Conservation (phyloP, 2,888 invertebrate species). For the Lithophane semibrunnea region DNA sequence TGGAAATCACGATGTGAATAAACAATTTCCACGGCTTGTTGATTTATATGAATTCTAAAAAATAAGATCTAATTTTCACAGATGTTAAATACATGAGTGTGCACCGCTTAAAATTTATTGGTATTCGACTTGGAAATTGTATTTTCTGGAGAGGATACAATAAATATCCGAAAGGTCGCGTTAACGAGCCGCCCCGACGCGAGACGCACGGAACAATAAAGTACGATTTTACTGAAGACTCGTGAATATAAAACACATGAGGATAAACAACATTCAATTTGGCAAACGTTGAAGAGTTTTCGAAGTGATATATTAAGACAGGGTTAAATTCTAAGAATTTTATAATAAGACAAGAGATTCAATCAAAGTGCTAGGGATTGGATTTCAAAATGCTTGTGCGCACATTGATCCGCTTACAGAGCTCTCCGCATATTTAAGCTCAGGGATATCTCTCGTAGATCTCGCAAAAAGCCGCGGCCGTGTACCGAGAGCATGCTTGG, state of each 20-base stretch:
- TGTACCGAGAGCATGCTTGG: constrained; percentile 76
- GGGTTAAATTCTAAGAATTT: constrained; percentile 65
- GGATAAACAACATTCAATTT: constrained; percentile 77
- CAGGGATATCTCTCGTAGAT: constrained; percentile 83
- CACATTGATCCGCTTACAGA: constrained; percentile 81
- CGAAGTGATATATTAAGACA: constrained; percentile 65
- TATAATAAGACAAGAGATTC: constrained; percentile 69
- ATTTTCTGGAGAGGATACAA: constrained; percentile 89
- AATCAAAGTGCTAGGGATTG: constrained; percentile 68
- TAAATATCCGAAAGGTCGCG: constrained; percentile 89
- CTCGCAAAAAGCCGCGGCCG: constrained; percentile 81
- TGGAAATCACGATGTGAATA: not conserved
- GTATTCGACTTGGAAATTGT: constrained; percentile 87
- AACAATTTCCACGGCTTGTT: not conserved
- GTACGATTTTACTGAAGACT: constrained; percentile 83
- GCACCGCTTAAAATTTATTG: constrained; percentile 82
- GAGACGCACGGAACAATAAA: constrained; percentile 87
- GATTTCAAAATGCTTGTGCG: constrained; percentile 75
- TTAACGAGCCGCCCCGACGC: constrained; percentile 87
- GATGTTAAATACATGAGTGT: constrained; percentile 72
- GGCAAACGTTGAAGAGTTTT: constrained; percentile 73
- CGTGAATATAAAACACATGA: constrained; percentile 79
- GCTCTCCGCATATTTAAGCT: constrained; percentile 81
- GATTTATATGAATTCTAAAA: constrained; percentile 29
- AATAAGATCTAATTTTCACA: constrained; percentile 55